Percentiles rank a stretch among this genome's conserved stretches.
Evolutionary conservation across 2,113 vertebrate species (phyloP).

Genomic region (Odobenus rosmarus): DNA sequence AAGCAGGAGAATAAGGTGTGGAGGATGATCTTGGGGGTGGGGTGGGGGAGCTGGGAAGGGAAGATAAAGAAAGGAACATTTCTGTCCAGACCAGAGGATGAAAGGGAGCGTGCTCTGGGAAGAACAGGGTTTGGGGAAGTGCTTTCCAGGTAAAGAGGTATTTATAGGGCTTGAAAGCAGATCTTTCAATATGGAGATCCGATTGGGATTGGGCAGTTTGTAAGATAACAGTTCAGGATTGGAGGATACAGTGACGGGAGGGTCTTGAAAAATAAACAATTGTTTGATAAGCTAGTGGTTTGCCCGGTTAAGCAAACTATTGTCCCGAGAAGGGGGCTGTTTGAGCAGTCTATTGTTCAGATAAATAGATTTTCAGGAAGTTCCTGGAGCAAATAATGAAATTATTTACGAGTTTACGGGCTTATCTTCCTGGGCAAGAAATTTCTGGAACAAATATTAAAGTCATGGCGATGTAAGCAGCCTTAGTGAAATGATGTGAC

Average conservation of each 20-base stretch:
- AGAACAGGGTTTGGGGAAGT: neutral
- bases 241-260: neutral
- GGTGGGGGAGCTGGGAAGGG: neutral
- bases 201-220: neutral
- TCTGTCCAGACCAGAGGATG: neutral
- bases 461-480: neutral
- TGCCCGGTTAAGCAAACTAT: conserved; percentile 53
- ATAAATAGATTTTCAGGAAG: conserved; percentile 71
- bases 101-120: neutral
- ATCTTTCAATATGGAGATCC: neutral
- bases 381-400: conserved; percentile 69
- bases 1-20: neutral
- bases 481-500: neutral
- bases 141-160: neutral
- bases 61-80: neutral
- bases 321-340: neutral
- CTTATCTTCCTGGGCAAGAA: conserved; percentile 58
- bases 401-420: conserved; percentile 48
- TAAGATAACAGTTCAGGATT: conserved; percentile 14
- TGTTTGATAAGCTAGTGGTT: conserved; percentile 44
- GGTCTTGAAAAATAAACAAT: conserved; percentile 48
- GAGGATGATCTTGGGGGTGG: neutral
- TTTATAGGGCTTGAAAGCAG: neutral
- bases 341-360: conserved; percentile 48
- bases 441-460: conserved; percentile 61